Evolutionary conservation across 2,888 invertebrate genomes (phyloP), one percentile per base, ranked within the genome.

Genomic region (Ormyrus labotus): DNA sequence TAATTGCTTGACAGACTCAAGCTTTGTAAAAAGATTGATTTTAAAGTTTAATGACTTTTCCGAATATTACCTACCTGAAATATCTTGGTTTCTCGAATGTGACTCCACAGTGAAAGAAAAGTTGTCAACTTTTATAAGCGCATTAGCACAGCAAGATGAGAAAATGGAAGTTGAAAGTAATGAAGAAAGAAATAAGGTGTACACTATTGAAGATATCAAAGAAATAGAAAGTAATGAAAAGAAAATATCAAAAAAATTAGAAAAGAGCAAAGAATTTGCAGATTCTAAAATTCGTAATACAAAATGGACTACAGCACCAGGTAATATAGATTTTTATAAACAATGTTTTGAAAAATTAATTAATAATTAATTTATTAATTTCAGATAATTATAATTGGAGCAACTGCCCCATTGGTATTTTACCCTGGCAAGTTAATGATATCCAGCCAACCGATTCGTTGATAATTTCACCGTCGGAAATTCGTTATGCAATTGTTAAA

Each of bases 361-460:
- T 63, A 11, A 10, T 11, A 11, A 47, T 63, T 53, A 58, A 69
- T 34, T 34, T 34, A 34, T 34, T 34, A n/a, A 51, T 76, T 69
- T 69, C 80, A 85, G 87, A 86, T 67, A 83, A 86, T 73, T 73
- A 87, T 74, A 85, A 90, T 78, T 93, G 93, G 93, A 84, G 88
- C 48, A 83, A 83, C 60, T 92, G 91, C 85, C 92, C 93, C 11
- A 91, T 93, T 85, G 93, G 93, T 34, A 84, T 91, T 80, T 82
- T 93, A 48, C 93, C 93, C 9, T 92, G 92, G 92, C 91, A 92
- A 83, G 78, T 85, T 0, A 85, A 87, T 81, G 81, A 85, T 4
- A 63, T 85, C 82, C 85, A 88, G 13, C 77, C 82, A 48, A 70
- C 86, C 11, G 78, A 84, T 53, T 83, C 86, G 7, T 51, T 84